Evolutionary conservation across 2,888 invertebrate species (phyloP).

Genomic region (Eueremaeus valkanovi): DNA sequence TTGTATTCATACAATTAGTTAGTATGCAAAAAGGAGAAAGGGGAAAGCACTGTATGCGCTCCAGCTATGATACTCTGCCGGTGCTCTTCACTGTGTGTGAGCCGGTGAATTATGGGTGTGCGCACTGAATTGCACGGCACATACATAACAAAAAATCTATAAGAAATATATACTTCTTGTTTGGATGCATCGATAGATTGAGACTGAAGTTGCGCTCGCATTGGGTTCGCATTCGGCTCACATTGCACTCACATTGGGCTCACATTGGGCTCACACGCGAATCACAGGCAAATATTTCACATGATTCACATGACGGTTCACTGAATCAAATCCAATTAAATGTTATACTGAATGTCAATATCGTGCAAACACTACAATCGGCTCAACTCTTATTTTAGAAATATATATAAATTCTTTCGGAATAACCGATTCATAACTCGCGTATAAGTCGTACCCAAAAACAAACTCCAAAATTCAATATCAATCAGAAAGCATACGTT

Average conservation of each 20-base stretch:
- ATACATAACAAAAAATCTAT: background rate
- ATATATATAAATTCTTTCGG: background rate
- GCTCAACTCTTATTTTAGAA: constrained; percentile 1
- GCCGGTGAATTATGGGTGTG: constrained; percentile 25
- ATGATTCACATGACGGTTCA: constrained; percentile 33
- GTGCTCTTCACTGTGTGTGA: background rate
- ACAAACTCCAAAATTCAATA: background rate
- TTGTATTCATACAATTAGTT: constrained; percentile 34
- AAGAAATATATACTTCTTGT: constrained; percentile 26
- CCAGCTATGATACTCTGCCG: constrained; percentile 1
- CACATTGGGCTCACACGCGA: constrained; percentile 35
- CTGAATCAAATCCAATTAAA: constrained; percentile 36
- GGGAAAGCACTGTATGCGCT: constrained; percentile 6
- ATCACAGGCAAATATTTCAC: constrained; percentile 23
- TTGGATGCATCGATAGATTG: constrained; percentile 30
- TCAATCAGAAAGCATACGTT: background rate
- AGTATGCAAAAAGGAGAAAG: constrained; percentile 30
- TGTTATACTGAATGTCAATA: constrained; percentile 19
- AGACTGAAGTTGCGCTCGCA: constrained; percentile 18
- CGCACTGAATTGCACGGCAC: constrained; percentile 23
- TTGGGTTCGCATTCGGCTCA: background rate
- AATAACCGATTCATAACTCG: background rate
- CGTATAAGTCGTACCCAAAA: background rate
- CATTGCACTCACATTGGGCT: too few relatives aligned
- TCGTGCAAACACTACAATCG: constrained; percentile 6